Evolutionary conservation across 35 echinoderm and acorn worm genomes (phyloP).

Genomic region (Amphiura filiformis): DNA sequence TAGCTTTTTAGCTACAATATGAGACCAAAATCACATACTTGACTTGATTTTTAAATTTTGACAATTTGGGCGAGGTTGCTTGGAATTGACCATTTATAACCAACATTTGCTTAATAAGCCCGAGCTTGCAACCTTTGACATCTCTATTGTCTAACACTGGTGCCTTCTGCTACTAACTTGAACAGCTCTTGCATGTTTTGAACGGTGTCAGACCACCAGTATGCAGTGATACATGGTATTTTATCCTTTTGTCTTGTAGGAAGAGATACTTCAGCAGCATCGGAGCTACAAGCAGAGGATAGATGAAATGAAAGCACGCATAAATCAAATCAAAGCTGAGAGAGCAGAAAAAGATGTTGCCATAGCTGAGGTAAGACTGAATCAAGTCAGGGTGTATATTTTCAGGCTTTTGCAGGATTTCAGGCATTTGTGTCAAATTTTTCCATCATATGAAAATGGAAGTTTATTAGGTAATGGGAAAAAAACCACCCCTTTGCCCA

Average conservation of each 20-base stretch:
- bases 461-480: too few species aligned
- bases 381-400: too few species aligned
- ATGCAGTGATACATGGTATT: not conserved
- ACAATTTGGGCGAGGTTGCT: too few species aligned
- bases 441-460: too few species aligned
- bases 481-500: too few species aligned
- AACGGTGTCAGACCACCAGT: not conserved
- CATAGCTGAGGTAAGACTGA: constrained; percentile 73
- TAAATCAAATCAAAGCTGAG: constrained; percentile 76
- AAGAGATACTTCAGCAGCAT: constrained; percentile 6
- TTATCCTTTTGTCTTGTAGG: not conserved
- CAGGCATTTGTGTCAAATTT: too few species aligned
- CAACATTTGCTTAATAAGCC: too few species aligned
- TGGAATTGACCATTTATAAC: too few species aligned
- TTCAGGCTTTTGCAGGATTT: too few species aligned
- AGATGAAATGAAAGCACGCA: constrained; percentile 63
- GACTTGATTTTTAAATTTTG: too few species aligned
- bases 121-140: not conserved
- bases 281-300: constrained; percentile 24
- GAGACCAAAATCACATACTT: too few species aligned
- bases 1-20: too few species aligned
- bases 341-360: constrained; percentile 75
- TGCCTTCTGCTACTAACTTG: not conserved
- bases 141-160: not conserved
- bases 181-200: not conserved